Percentiles rank a stretch among this genome's conserved stretches.
phyloP scores from a whole-genome alignment of 2,888 invertebrate genomes.

The Lasioglossum calceatum region DNA sequence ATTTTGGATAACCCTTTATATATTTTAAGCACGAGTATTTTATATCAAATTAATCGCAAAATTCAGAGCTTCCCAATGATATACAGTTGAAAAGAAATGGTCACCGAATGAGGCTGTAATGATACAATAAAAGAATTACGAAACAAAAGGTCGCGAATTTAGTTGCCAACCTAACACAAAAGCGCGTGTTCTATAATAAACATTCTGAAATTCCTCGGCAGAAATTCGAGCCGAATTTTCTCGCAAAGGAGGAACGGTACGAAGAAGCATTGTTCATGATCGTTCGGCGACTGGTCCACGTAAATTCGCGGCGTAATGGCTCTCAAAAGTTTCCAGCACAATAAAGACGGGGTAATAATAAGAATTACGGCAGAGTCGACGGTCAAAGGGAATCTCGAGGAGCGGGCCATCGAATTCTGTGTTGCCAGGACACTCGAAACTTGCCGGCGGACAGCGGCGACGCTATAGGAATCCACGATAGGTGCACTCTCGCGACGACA shows the following conservation, averaged over 20 bases:
- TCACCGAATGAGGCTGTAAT: no score
- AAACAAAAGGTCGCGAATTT: no score
- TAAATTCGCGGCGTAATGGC: background rate
- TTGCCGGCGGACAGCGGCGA: background rate
- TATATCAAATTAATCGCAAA: no score
- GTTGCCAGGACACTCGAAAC: conserved; percentile 1
- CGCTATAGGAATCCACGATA: background rate
- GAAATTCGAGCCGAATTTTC: background rate
- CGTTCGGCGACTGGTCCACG: background rate
- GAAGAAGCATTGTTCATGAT: background rate
- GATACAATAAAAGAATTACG: no score
- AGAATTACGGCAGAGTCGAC: background rate
- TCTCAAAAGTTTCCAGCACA: background rate
- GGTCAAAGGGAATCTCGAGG: background rate
- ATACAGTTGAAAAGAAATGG: no score
- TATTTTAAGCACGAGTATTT: no score
- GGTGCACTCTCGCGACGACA: background rate
- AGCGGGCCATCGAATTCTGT: background rate
- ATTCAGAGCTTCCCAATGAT: no score
- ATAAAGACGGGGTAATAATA: background rate
- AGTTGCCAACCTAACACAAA: background rate
- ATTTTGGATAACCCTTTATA: no score
- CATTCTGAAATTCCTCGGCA: background rate
- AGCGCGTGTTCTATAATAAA: background rate
- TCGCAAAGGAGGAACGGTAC: background rate